Evolutionary conservation across 2,888 invertebrate genomes (phyloP), one percentile per base, ranked within the genome.

Genomic region (Euplexia lucipara): DNA sequence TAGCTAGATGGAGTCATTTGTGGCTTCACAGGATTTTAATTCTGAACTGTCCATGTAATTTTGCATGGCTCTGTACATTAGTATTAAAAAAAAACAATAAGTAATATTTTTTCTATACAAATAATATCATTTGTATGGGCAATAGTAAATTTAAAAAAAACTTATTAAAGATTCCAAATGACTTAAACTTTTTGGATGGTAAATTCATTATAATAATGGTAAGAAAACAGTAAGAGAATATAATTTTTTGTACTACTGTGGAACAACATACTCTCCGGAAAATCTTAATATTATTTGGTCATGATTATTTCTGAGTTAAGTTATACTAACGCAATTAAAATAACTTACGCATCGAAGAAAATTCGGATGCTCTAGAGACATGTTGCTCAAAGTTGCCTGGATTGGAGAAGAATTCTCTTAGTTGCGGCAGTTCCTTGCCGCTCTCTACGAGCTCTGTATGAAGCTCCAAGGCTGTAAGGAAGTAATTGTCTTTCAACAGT

Each of bases 331-430:
- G 32, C 37, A 41, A 42, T 39, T 45, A 48, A 59, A 65, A 71
- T 59, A 79, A 96, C 97, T 90, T 95, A 97, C 97, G 96, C 92
- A 97, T 96, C 64, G 96, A 94, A 59, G 95, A 92, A 71, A 95
- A 94, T 49, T 96, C 95, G 58, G 97, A 96, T 39, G 96, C 95
- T 77, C 96, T 93, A 53, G 96, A 94, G 73, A 94, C 95, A 94
- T 96, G 96, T 81, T 96, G 95, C 87, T 98, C 98, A 91, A 98
- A 98, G 91, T 98, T 98, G 71, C 97, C 97, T 45, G 98, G 98
- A 92, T 98, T 98, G 0, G 98, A 98, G 90, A 98, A 98, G 86
- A 97, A 98, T 89, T 98, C 98, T 83, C 97, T 96, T 8, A 98
- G 92, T 83, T 97, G 96, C 9, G 97, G 97, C 45, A 98, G 88